These are phyloP conservation scores for Otocyon megalotis DNA, from an alignment of 2,113 vertebrate genomes.

Conservation along the genomic window DNA sequence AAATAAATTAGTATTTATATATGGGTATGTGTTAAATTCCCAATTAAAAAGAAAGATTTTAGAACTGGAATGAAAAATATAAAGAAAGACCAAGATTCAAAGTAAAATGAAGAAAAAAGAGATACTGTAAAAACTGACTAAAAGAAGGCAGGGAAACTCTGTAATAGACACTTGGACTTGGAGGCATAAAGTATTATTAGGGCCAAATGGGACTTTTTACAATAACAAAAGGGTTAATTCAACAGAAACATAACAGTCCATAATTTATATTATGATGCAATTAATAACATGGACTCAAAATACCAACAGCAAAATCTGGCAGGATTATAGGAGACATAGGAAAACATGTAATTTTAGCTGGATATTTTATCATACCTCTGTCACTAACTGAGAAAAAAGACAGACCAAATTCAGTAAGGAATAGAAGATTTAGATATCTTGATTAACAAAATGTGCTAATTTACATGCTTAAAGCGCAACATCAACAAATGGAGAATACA, in stretches of 20 bases:
- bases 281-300: background rate
- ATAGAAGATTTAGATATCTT: background rate
- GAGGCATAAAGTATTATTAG: background rate
- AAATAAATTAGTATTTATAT: background rate
- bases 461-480: background rate
- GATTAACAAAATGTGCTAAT: slow-evolving; percentile 13
- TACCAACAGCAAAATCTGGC: background rate
- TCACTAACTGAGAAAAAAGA: background rate
- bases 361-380: background rate
- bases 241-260: background rate
- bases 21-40: background rate
- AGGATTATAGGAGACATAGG: background rate
- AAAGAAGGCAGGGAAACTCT: background rate
- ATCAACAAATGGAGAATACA: background rate
- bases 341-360: background rate
- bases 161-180: background rate
- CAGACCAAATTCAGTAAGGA: background rate
- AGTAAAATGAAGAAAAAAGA: background rate
- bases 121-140: background rate
- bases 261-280: background rate
- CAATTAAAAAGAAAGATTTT: background rate
- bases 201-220: background rate
- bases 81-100: slow-evolving; percentile 23
- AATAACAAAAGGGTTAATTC: background rate
- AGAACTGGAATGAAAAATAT: slow-evolving; percentile 33